A percentile compares a stretch with the other conserved stretches of the same genome.
Conservation (phyloP, 2,113 vertebrate species). For the Dryoscopus gambensis region DNA sequence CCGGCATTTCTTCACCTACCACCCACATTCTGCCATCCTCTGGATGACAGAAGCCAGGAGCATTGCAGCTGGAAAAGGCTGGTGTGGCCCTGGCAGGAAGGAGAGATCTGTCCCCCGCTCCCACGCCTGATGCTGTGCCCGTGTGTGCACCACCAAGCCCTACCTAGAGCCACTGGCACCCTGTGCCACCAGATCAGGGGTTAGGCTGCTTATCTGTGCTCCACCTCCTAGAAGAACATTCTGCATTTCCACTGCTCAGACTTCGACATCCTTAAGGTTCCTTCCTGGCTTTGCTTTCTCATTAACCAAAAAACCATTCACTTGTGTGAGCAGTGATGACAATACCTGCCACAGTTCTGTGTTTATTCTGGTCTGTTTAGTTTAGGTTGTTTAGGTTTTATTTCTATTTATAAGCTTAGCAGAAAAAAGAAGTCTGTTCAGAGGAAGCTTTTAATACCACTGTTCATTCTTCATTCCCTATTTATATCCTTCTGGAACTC, state of each 20-base stretch:
- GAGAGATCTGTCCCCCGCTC: background rate
- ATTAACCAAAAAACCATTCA: background rate
- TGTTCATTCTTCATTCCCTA: background rate
- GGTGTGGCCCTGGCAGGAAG: background rate
- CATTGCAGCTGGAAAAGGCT: background rate
- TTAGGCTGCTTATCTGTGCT: background rate
- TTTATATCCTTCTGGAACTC: background rate
- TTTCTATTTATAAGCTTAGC: background rate
- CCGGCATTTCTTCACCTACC: background rate
- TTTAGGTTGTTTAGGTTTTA: background rate
- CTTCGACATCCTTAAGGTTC: background rate
- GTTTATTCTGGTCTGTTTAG: background rate
- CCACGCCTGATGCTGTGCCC: fast-evolving
- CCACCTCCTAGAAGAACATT: fast-evolving
- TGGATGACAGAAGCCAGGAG: background rate
- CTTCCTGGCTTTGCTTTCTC: background rate
- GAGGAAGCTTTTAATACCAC: background rate
- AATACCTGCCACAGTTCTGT: background rate
- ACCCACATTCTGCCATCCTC: background rate
- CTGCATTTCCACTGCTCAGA: background rate
- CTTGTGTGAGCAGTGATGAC: fast-evolving
- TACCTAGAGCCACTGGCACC: fast-evolving
- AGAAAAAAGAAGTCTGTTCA: background rate
- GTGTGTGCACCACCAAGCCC: background rate
- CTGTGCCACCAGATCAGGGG: fast-evolving